Base-by-base conservation (phyloP, 1,140 invertebrate species). In the Carcinoscorpius rotundicauda region DNA sequence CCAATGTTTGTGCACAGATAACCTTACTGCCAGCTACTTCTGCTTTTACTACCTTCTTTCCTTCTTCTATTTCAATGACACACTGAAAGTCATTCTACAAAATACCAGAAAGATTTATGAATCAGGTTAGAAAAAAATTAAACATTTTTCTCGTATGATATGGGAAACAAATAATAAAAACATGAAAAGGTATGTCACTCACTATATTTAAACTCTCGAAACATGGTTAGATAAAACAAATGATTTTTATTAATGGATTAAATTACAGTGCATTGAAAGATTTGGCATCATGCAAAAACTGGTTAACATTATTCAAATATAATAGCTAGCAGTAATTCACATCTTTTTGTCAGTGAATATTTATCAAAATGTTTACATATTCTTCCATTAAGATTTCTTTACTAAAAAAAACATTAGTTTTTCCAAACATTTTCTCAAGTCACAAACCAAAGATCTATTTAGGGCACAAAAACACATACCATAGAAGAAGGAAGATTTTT, bases 41-140 rank as follows among this genome's bases (percentile, higher is more conserved):
- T 1, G 91, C 91, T 57, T 89, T 87, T 4, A 94, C 83, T 68
- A 88, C 82, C 81, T 93, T 86, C 73, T 91, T 91, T 5, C 89
- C 89, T 50, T 85, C 86, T 79, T 94, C 92, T 67, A 94, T 91
- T 66, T 87, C 87, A 9, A 94, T 86, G 65, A 93, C 87, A 75
- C 92, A 95, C 72, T 93, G 86, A 73, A 93, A 93, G 49, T 70
- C 66, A 51, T 70, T 69, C 70, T 71, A 52, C 6, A 70, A 55
- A 8, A 55, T 55, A 57, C n/a, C 11, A 52, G 10, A 50, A 49
- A 51, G 51, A n/a, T 10, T 49, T 10, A 62, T 9, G 6, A 51
- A 49, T n/a, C 29, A 49, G n/a, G 6, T 6, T n/a, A 55, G 53
- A 55, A 55, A n/a, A n/a, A 55, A 55, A 3, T 8, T 55, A 8